Base-by-base conservation (phyloP, 2,797 vertebrate species). In the Mormyrops boulengeri region DNA sequence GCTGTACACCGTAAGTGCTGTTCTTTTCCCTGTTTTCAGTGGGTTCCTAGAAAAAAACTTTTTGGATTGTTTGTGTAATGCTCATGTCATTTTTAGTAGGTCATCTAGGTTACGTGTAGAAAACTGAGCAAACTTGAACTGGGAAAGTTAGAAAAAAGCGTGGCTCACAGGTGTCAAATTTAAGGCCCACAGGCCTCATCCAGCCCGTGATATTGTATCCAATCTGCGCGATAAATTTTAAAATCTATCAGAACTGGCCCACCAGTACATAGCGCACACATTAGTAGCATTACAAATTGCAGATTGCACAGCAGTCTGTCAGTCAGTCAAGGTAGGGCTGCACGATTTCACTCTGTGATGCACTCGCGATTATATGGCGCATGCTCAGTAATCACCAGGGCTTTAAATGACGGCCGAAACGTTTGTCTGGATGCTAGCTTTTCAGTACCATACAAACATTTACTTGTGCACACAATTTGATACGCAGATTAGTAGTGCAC, bases 1-100 rank as follows among this genome's bases (percentile, higher is more conserved):
- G 94, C 97, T 99, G 90, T 99, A 99, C 93, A 99, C 99, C 87
- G 99, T 99, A 95, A 98, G 95, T 94, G 44, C n/a, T 26, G 38
- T 26, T 80, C 17, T 17, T 38, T 38, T 44, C 73, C 17, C 73
- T 80, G 14, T 19, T 44, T 80, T 17, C 38, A 77, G 4, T 77
- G 62, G 11, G 62, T 14, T 26, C 2, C 44, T 14, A 44, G 5
- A 22, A 44, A 44, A 84, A 49, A 17, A 7, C 60, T 73, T 49
- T 19, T n/a, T 26, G 60, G n/a, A 49, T 49, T 69, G 69, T 73
- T 89, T 84, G 7, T 62, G 11, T 38, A 17, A 30, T 86, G 22
- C 34, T 69, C 4, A 52, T 86, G 14, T 50, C 47, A 69, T 69
- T 73, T 22, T 30, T 87, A 55, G 12, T 47, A 22, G 44, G 38